Conservation (phyloP, 2,797 vertebrate species). For the Scolopax rusticola region DNA sequence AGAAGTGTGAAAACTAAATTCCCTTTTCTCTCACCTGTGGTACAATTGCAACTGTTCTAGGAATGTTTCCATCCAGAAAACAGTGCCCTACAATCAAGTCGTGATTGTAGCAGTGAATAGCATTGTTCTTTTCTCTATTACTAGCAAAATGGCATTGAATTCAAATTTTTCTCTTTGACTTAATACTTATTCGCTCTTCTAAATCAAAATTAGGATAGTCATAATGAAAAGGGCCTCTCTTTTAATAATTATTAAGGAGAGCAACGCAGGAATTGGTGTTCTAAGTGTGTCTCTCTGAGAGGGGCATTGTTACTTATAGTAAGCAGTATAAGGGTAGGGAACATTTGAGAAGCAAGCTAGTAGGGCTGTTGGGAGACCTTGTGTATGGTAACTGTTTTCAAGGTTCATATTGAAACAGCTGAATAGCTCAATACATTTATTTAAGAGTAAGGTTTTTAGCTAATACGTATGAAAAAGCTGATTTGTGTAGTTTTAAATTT, state of each 20-base stretch:
- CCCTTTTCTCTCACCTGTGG: neutral
- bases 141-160: neutral
- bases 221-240: neutral
- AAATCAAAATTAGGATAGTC: neutral
- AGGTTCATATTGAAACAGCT: accelerated
- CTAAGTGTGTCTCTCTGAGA: neutral
- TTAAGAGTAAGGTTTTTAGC: neutral
- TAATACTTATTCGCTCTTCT: neutral
- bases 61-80: neutral
- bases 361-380: neutral
- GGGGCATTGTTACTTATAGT: neutral
- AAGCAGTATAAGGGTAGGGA: neutral
- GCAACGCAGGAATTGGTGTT: neutral
- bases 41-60: neutral
- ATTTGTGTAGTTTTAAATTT: neutral
- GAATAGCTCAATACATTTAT: neutral
- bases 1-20: neutral
- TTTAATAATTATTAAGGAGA: neutral
- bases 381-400: neutral
- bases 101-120: neutral
- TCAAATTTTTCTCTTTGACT: neutral
- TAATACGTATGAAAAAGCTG: accelerated
- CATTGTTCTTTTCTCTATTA: neutral
- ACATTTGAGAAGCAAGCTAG: neutral
- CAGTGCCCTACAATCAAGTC: neutral